phyloP scores from a whole-genome alignment of 2,888 invertebrate species.

The Lamellibrachia satsuma region DNA sequence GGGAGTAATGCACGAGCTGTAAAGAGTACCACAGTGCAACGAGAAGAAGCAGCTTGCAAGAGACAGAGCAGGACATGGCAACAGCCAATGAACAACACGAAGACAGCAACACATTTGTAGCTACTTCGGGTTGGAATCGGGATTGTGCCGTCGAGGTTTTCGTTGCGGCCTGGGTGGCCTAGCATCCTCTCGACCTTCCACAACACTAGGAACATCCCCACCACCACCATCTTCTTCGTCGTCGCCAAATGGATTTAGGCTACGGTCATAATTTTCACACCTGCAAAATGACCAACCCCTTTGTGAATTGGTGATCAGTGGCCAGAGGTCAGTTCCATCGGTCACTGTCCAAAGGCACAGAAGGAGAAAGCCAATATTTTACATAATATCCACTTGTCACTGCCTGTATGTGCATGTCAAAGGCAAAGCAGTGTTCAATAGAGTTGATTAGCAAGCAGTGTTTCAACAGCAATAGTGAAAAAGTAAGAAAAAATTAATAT shows the following conservation, averaged over 20 bases:
- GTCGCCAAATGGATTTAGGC: conserved; percentile 32
- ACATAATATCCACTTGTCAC: background rate
- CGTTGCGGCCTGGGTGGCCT: background rate
- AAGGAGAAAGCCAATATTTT: background rate
- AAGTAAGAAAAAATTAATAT: background rate
- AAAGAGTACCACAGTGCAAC: background rate
- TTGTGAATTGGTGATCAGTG: background rate
- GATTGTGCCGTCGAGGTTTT: background rate
- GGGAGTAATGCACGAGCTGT: background rate
- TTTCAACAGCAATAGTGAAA: background rate
- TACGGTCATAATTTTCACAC: conserved; percentile 26
- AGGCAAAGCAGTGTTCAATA: background rate
- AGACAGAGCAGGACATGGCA: background rate
- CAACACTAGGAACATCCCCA: background rate
- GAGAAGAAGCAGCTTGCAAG: background rate
- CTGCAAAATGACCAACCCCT: conserved; percentile 21
- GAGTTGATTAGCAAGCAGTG: conserved; percentile 1
- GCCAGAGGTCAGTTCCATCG: background rate
- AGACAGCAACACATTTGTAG: background rate
- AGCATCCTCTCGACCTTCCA: background rate
- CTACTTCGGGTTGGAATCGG: background rate
- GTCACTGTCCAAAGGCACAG: background rate
- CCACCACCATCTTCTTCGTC: conserved; percentile 27
- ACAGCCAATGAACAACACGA: conserved; percentile 4
- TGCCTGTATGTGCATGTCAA: background rate